Base-by-base conservation (phyloP, 92 coral and sea anemone species). In the Ricordea florida region DNA sequence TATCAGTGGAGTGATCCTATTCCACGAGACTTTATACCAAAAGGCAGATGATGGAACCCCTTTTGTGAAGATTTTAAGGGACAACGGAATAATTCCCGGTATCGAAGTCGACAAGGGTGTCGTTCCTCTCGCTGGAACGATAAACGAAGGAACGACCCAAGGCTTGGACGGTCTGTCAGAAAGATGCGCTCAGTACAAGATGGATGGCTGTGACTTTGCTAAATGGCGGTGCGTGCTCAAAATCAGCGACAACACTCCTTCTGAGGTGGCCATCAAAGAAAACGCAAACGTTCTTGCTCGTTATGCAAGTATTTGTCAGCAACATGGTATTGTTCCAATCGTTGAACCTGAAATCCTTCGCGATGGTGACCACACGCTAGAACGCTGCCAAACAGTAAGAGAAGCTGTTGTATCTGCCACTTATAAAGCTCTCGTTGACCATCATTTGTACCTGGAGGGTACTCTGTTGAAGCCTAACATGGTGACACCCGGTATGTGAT, bases 31-130 rank as follows among this genome's bases (percentile, higher is more conserved):
- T 33, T 82, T 94, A 38, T 94, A 94, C 84, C 98, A 94, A 90
- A 94, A 94, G 67, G 96, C 98, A 62, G 98, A 94, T 53, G 98
- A 94, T 72, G 98, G 97, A 62, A 94, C 98, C 2, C 85, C 97
- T 8, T 94, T 94, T 71, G 85, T 92, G 51, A 89, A 92, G 71
- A 51, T 94, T 67, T 78, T 94, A 64, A 72, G 72, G 8, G 90
- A 92, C 42, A 28, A 53, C 0, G 98, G 98, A 13, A 92, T 94
- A 16, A 90, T 94, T 14, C 96, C 98, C 10, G 98, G 98, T 3
- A 94, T 94, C 27, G 92, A 94, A 55, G 97, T 94, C 36, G 98
- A 94, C 93, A 94, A 94, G 72, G 98, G 98, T 49, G 98, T 94
- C 27, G 97, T 92, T 5, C 97, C 97, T 14, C 84, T 94, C 14